Evolutionary conservation across 30 jellyfish, hydroid and myxozoan genomes (phyloP).

Genomic region (Phacellophora camtschatica): DNA sequence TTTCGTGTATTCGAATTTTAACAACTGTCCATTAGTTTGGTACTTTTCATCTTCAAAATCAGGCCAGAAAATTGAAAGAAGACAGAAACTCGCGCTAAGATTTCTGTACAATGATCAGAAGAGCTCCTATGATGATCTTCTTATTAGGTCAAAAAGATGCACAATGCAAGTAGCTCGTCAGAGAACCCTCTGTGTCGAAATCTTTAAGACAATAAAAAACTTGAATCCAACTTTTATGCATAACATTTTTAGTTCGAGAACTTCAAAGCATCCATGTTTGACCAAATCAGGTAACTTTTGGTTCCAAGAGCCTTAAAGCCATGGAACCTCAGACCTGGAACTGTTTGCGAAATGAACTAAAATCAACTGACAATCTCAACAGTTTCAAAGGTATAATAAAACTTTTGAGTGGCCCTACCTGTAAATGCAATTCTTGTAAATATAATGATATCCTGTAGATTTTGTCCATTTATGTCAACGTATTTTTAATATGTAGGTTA

Average conservation of each 20-base stretch:
- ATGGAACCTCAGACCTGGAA: too few species aligned
- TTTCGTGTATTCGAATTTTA: conserved; percentile 11
- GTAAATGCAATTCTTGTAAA: not conserved
- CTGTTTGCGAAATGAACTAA: too few species aligned
- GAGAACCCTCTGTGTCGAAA: conserved; percentile 19
- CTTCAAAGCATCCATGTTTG: not conserved
- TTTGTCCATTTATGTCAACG: not conserved
- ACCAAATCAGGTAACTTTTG: too few species aligned
- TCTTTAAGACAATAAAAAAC: conserved; percentile 4
- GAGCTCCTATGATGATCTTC: conserved; percentile 32
- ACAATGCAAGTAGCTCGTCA: not conserved
- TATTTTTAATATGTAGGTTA: too few species aligned
- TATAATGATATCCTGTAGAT: not conserved
- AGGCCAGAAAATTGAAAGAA: not conserved
- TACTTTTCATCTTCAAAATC: not conserved
- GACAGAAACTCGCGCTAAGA: conserved; percentile 43
- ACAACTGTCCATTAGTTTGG: conserved; percentile 17
- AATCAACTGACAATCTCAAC: too few species aligned
- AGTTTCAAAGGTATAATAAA: not conserved
- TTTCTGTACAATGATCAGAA: conserved; percentile 25
- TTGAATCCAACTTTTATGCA: conserved; percentile 7
- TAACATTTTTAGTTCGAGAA: conserved; percentile 7
- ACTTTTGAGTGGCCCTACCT: not conserved
- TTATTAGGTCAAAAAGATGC: conserved; percentile 1
- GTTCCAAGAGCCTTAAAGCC: too few species aligned